Percentiles rank a stretch among this genome's conserved stretches.
Evolutionary conservation across 1,140 invertebrate species (phyloP).

Genomic region (Euborellia annulipes): DNA sequence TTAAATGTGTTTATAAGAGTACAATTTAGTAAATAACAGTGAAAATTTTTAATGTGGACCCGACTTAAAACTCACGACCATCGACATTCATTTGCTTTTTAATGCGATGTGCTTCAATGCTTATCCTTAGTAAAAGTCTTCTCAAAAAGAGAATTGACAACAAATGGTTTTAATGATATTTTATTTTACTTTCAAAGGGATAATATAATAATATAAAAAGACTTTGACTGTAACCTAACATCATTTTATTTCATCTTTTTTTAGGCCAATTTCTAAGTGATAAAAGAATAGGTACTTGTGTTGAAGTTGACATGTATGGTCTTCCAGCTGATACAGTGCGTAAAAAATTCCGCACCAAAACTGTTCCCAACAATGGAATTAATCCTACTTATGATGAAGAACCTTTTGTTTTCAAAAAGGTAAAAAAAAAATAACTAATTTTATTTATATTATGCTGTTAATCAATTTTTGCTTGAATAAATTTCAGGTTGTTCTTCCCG

Average conservation of each 20-base stretch:
- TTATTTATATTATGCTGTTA: too few relatives aligned
- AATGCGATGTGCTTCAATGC: too few relatives aligned
- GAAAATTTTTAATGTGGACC: too few relatives aligned
- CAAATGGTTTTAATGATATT: not conserved
- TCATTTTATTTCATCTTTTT: slow-evolving; percentile 77
- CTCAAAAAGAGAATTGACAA: too few relatives aligned
- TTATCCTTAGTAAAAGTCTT: too few relatives aligned
- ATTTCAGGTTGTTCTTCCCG: slow-evolving; percentile 82
- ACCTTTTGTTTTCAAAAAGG: slow-evolving; percentile 96
- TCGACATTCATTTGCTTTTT: too few relatives aligned
- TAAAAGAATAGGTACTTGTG: slow-evolving; percentile 89
- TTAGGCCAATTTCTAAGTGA: slow-evolving; percentile 91
- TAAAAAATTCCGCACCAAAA: slow-evolving; percentile 89
- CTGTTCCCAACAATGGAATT: slow-evolving; percentile 87
- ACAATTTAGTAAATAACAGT: too few relatives aligned
- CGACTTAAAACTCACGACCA: too few relatives aligned
- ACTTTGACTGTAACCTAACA: too few relatives aligned
- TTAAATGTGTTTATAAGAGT: too few relatives aligned
- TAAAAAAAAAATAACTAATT: slow-evolving; percentile 30
- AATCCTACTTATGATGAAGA: slow-evolving; percentile 94
- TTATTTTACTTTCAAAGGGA: slow-evolving; percentile 28
- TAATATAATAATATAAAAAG: too few relatives aligned
- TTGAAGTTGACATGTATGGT: slow-evolving; percentile 99
- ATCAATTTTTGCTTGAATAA: too few relatives aligned
- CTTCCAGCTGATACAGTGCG: slow-evolving; percentile 94